Percentiles rank a stretch among this genome's conserved stretches.
Conservation (phyloP, 2,888 invertebrate genomes). For the Andrena minutula region DNA sequence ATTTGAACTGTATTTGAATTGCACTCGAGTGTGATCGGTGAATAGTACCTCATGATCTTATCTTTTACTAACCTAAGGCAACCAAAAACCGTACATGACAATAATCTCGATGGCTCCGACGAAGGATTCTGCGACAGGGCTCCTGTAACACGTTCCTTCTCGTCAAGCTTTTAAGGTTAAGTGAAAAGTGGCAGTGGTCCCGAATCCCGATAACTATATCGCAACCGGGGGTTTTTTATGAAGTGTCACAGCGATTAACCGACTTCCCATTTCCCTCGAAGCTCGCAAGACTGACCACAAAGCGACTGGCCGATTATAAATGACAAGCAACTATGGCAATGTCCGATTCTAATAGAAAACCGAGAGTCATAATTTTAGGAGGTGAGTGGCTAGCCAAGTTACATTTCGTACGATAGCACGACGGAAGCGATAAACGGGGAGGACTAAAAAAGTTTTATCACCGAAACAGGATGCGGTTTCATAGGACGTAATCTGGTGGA, state of each 20-base stretch:
- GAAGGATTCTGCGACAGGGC: background rate
- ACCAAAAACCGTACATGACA: slow-evolving; percentile 6
- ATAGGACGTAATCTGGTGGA: slow-evolving; percentile 95
- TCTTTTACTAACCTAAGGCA: slow-evolving; percentile 33
- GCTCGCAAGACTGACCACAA: background rate
- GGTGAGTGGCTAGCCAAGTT: slow-evolving; percentile 72
- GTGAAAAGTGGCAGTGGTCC: slow-evolving; percentile 11
- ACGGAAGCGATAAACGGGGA: slow-evolving; percentile 61
- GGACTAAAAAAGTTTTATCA: slow-evolving; percentile 54
- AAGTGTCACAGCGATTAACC: slow-evolving; percentile 33
- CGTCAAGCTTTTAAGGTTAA: slow-evolving; percentile 61
- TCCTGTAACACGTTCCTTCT: slow-evolving; percentile 24
- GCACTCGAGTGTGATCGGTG: slow-evolving; percentile 17
- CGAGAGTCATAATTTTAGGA: slow-evolving; percentile 81
- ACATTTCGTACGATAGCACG: slow-evolving; percentile 14
- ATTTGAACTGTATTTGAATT: slow-evolving; percentile 37
- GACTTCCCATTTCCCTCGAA: background rate
- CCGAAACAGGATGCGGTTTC: slow-evolving; percentile 94
- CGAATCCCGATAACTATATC: slow-evolving; percentile 43
- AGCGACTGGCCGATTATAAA: slow-evolving; percentile 62
- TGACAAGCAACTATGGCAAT: slow-evolving; percentile 79
- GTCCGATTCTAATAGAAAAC: slow-evolving; percentile 77
- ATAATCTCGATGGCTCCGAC: slow-evolving; percentile 25
- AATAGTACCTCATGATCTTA: slow-evolving; percentile 29
- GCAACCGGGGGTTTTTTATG: slow-evolving; percentile 21